A percentile compares a stretch with the other conserved stretches of the same genome.
phyloP scores from a whole-genome alignment of 2,113 vertebrate species.

The Casuarius casuarius region DNA sequence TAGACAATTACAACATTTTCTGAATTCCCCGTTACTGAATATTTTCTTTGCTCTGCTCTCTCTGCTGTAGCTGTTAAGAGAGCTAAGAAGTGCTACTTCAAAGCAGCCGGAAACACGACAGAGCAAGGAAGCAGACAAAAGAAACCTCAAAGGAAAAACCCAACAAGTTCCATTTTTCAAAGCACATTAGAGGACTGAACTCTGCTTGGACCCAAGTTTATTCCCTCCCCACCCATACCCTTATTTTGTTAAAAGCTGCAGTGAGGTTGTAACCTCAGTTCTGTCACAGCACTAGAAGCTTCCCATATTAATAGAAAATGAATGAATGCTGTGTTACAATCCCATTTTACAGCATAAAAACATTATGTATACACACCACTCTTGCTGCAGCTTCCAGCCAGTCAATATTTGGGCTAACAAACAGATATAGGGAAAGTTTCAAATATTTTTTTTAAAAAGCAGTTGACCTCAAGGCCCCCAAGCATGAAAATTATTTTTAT shows the following conservation, averaged over 20 bases:
- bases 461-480: not conserved
- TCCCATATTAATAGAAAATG: not conserved
- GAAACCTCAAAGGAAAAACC: not conserved
- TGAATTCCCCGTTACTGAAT: slow-evolving; percentile 28
- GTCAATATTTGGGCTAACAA: slow-evolving; percentile 5
- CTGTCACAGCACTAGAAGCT: not conserved
- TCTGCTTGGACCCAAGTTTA: slow-evolving; percentile 45
- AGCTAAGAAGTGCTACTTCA: not conserved
- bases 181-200: slow-evolving; percentile 27
- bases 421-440: not conserved
- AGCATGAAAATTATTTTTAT: not conserved
- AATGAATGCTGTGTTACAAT: slow-evolving; percentile 2
- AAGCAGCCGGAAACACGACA: not conserved
- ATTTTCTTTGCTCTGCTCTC: slow-evolving; percentile 15
- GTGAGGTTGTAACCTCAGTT: not conserved
- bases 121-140: not conserved
- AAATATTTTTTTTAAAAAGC: not conserved
- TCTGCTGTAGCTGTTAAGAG: slow-evolving; percentile 9
- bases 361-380: not conserved
- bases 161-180: not conserved
- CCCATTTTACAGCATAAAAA: not conserved
- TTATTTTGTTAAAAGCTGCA: not conserved
- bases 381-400: slow-evolving; percentile 20
- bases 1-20: slow-evolving; percentile 59
- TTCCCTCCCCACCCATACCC: not conserved